A percentile compares a stretch with the other conserved stretches of the same genome.
These are phyloP conservation scores for Agrenia bidenticulata DNA, from an alignment of 2,888 invertebrate genomes.

Conservation along the genomic window DNA sequence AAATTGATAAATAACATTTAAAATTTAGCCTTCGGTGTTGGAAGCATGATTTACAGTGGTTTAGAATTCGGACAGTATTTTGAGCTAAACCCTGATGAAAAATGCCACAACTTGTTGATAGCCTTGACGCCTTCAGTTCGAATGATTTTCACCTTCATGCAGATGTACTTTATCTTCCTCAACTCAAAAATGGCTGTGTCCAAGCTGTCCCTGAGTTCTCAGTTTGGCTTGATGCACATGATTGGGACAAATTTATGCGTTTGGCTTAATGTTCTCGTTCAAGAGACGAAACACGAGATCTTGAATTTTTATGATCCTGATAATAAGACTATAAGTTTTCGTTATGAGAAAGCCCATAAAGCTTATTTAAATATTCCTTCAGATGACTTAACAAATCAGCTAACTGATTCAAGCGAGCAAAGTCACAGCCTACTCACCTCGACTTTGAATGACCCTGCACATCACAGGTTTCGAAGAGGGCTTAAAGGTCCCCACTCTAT, in stretches of 20 bases:
- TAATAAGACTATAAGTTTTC: constrained; percentile 39
- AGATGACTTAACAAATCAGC: neutral
- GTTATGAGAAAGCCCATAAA: constrained; percentile 26
- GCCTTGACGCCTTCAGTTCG: constrained; percentile 87
- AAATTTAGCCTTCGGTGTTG: constrained; percentile 84
- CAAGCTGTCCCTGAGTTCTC: constrained; percentile 55
- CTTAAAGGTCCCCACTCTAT: constrained; percentile 52
- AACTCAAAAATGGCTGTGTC: constrained; percentile 60
- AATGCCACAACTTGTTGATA: constrained; percentile 86
- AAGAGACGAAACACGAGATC: constrained; percentile 59
- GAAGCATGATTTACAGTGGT: constrained; percentile 95
- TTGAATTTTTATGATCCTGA: constrained; percentile 54
- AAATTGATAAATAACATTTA: neutral
- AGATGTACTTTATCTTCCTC: constrained; percentile 97
- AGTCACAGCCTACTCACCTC: neutral
- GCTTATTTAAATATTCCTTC: constrained; percentile 13
- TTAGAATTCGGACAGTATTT: constrained; percentile 94
- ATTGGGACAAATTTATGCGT: constrained; percentile 61
- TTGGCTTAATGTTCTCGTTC: constrained; percentile 60
- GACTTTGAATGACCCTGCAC: neutral
- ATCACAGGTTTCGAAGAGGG: constrained; percentile 30
- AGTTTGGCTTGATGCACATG: constrained; percentile 63
- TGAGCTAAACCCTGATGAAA: constrained; percentile 83
- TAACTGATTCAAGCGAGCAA: neutral
- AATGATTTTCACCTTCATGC: constrained; percentile 94